A percentile compares a stretch with the other conserved stretches of the same genome.
Conservation (phyloP, 2,113 vertebrate species). For the Clupea harengus region DNA sequence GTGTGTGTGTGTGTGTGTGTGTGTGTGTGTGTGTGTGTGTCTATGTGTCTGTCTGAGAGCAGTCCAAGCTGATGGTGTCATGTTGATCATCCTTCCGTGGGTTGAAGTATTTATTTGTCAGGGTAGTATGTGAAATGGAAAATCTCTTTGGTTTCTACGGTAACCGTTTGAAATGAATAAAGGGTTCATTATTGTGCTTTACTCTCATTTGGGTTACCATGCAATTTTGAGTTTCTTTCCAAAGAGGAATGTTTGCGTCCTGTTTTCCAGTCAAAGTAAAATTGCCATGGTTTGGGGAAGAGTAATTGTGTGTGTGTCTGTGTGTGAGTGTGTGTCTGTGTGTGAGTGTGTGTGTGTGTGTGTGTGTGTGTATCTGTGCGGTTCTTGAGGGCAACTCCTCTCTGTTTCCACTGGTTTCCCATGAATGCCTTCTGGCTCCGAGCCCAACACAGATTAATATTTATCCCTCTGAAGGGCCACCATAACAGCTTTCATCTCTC, state of each 20-base stretch:
- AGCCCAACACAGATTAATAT: neutral
- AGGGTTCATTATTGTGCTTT: neutral
- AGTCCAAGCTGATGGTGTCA: neutral
- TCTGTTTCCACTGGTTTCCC: neutral
- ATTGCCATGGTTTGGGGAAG: neutral
- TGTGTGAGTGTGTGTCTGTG: neutral
- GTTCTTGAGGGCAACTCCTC: neutral
- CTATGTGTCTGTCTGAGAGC: neutral
- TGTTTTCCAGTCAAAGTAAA: neutral
- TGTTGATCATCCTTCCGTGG: neutral
- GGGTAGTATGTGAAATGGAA: neutral
- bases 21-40: no score
- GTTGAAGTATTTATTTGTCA: constrained; percentile 2
- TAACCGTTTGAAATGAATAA: neutral
- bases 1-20: no score
- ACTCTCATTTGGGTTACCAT: neutral
- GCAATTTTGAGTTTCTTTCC: neutral
- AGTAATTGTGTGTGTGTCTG: neutral
- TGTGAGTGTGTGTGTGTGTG: neutral
- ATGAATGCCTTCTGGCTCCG: neutral
- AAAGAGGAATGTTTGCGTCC: neutral
- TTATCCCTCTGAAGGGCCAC: neutral
- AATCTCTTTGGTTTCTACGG: neutral
- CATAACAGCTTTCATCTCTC: neutral
- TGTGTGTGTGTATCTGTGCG: neutral